Percentiles rank a stretch among this genome's conserved stretches.
Evolutionary conservation across 2,888 invertebrate species (phyloP).

Genomic region (Patella ulyssiponensis): DNA sequence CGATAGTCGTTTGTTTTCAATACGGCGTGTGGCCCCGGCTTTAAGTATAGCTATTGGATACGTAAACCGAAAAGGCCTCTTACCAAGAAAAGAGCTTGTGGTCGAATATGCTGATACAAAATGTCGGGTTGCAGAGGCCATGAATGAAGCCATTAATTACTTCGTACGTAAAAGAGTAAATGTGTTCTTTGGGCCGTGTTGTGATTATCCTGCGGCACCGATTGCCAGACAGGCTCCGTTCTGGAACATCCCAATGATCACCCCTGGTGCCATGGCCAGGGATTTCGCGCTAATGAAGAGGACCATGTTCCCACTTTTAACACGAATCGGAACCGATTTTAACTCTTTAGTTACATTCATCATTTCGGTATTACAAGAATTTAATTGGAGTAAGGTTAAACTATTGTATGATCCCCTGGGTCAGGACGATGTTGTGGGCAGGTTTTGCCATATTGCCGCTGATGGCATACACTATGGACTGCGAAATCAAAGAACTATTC

Average conservation of each 20-base stretch:
- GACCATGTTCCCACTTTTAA: constrained; percentile 82
- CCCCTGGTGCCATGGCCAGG: constrained; percentile 73
- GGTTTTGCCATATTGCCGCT: constrained; percentile 57
- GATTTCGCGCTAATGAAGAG: constrained; percentile 60
- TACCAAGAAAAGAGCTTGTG: constrained; percentile 28
- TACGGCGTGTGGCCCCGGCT: constrained; percentile 63
- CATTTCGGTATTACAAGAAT: constrained; percentile 36
- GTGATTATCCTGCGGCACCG: constrained; percentile 84
- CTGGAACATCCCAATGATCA: constrained; percentile 92
- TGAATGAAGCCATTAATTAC: constrained; percentile 64
- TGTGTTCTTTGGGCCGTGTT: constrained; percentile 67
- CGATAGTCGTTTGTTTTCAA: constrained; percentile 51
- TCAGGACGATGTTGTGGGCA: constrained; percentile 47
- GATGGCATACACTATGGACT: constrained; percentile 57
- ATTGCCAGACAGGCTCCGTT: constrained; percentile 80
- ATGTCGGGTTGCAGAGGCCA: constrained; percentile 60
- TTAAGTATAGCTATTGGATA: constrained; percentile 63
- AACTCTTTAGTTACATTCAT: constrained; percentile 50
- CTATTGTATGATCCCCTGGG: constrained; percentile 56
- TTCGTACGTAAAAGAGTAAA: constrained; percentile 56
- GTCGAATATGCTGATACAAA: constrained; percentile 54
- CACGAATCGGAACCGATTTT: constrained; percentile 72
- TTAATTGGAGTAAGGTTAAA: constrained; percentile 50
- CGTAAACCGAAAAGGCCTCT: constrained; percentile 34
- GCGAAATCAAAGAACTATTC: constrained; percentile 25